These are phyloP conservation scores for Microcebus murinus DNA, from an alignment of 2,113 vertebrate species.

Conservation along the genomic window DNA sequence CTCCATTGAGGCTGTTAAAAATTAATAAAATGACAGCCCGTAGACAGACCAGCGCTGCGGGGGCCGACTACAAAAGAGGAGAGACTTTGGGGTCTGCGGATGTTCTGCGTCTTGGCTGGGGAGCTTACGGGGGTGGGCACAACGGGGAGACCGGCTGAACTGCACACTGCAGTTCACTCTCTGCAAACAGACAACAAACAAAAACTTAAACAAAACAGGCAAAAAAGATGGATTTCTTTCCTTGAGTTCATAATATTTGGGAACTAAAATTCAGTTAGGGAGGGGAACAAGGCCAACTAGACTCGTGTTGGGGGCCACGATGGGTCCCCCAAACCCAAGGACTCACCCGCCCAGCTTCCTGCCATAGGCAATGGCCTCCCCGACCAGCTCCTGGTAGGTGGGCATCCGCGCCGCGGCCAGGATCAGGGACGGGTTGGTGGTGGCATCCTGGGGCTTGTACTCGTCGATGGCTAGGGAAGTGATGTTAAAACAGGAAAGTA, in stretches of 20 bases:
- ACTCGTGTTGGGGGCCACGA: accelerated
- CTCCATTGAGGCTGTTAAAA: neutral
- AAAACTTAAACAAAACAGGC: neutral
- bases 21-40: neutral
- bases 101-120: accelerated
- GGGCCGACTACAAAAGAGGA: neutral
- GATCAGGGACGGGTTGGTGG: conserved; percentile 98
- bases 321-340: too few species aligned
- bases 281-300: neutral
- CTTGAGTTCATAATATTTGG: neutral
- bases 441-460: conserved; percentile 98
- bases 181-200: neutral
- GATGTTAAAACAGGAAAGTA: neutral
- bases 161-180: accelerated
- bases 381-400: conserved; percentile 91
- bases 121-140: too few species aligned
- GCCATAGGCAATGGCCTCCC: conserved; percentile 93
- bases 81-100: accelerated
- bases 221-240: neutral
- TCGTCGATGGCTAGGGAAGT: conserved; percentile 92
- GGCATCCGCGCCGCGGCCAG: conserved; percentile 97
- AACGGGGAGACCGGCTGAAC: accelerated
- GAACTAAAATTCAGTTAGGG: neutral
- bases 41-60: too few species aligned
- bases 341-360: conserved; percentile 92